Percentiles rank a stretch among this genome's conserved stretches.
These are phyloP conservation scores for Platorchestia sp. DNA, from an alignment of 1,140 invertebrate genomes.

Conservation along the genomic window DNA sequence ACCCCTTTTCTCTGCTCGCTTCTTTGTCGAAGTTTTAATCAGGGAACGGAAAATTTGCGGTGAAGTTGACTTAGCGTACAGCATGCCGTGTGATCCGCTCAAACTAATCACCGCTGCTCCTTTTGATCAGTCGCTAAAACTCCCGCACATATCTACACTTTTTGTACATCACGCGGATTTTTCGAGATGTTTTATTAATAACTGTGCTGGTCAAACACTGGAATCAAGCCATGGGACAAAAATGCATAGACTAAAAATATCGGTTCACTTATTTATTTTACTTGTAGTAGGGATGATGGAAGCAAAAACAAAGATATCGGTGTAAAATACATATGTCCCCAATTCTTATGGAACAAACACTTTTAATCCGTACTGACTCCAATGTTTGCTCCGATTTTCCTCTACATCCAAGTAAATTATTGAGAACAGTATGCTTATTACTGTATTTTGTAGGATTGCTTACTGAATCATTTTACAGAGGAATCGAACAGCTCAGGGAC, in stretches of 20 bases:
- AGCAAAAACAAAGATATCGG: too few relatives aligned
- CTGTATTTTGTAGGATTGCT: neutral
- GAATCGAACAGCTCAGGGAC: neutral
- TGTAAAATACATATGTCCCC: too few relatives aligned
- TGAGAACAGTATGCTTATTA: neutral
- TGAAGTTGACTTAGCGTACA: neutral
- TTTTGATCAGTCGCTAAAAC: neutral
- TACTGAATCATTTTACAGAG: neutral
- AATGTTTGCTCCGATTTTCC: neutral
- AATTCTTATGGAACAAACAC: neutral
- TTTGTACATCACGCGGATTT: neutral
- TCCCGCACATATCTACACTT: neutral
- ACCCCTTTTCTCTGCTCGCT: neutral
- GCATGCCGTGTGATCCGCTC: slow-evolving; percentile 21
- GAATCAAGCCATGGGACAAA: neutral
- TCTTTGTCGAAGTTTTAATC: neutral
- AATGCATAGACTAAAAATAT: neutral
- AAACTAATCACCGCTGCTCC: neutral
- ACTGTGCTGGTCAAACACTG: neutral
- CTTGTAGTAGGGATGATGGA: too few relatives aligned
- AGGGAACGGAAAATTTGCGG: neutral
- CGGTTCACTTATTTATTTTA: neutral
- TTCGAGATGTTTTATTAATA: neutral
- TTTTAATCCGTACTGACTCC: neutral
- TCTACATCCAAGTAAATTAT: neutral